Percentiles rank a stretch among this genome's conserved stretches.
Conservation (phyloP, 1,140 invertebrate genomes). For the Armadillidium nasatum region DNA sequence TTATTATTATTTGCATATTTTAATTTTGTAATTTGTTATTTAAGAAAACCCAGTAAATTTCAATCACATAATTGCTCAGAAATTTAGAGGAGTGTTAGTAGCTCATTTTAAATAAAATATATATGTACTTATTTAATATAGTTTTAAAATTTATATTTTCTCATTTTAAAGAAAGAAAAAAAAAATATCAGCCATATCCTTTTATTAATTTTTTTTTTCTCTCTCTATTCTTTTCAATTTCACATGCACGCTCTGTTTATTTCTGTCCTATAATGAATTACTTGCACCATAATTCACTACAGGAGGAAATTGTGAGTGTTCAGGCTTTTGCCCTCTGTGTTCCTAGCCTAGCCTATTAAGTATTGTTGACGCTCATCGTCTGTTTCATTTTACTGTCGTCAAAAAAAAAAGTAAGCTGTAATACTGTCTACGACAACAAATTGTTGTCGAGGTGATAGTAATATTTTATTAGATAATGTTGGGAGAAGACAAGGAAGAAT, state of each 20-base stretch:
- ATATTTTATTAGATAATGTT: neutral
- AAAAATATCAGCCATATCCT: too few species aligned
- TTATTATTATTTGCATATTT: too few species aligned
- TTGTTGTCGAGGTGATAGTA: neutral
- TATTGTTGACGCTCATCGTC: neutral
- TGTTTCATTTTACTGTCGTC: neutral
- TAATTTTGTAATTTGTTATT: too few species aligned
- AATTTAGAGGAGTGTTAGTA: slow-evolving; percentile 1
- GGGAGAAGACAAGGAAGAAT: too few species aligned
- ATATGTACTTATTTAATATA: too few species aligned
- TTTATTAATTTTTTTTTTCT: too few species aligned
- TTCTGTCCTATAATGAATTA: neutral
- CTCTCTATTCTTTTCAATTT: too few species aligned
- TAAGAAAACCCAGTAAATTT: too few species aligned
- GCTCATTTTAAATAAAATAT: neutral
- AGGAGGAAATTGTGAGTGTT: neutral
- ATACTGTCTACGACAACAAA: neutral
- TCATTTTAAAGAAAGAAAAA: too few species aligned
- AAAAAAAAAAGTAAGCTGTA: neutral
- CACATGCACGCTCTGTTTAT: neutral
- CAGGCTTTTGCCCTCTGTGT: neutral
- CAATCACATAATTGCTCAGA: neutral
- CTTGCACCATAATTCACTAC: slow-evolving; percentile 1
- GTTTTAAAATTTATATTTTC: too few species aligned
- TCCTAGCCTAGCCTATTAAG: neutral